phyloP scores from a whole-genome alignment of 2,888 invertebrate species.

The Fissipunctia ypsillon region DNA sequence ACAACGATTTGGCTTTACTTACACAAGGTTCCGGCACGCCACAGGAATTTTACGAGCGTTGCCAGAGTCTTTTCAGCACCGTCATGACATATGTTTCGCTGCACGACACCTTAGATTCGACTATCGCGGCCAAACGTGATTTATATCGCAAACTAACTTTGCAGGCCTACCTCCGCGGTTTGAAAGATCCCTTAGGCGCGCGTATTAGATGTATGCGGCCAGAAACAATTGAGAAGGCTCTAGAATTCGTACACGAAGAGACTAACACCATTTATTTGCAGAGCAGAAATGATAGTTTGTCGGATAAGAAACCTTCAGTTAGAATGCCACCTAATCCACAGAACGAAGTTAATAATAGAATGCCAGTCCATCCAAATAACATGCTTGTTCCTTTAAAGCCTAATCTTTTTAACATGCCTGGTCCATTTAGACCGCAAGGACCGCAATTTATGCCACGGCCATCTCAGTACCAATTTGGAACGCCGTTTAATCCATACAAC shows the following conservation, averaged over 20 bases:
- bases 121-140: background rate
- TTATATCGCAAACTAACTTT: background rate
- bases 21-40: background rate
- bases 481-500: background rate
- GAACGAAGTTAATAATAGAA: background rate
- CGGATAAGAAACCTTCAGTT: background rate
- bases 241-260: background rate
- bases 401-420: background rate
- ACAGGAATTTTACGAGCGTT: background rate
- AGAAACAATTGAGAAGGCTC: background rate
- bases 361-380: constrained; percentile 3
- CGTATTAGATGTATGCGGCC: constrained; percentile 7
- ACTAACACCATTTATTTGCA: background rate
- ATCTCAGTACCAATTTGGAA: background rate
- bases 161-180: background rate
- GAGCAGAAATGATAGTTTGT: background rate
- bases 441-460: background rate
- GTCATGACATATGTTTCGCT: constrained; percentile 3
- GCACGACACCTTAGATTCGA: background rate
- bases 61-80: background rate
- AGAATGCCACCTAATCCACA: background rate
- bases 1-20: background rate
- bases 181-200: background rate
- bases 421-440: background rate
- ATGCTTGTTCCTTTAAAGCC: background rate